These are phyloP conservation scores for Bradypodion ventrale DNA, from an alignment of 2,797 vertebrate genomes.

Conservation along the genomic window DNA sequence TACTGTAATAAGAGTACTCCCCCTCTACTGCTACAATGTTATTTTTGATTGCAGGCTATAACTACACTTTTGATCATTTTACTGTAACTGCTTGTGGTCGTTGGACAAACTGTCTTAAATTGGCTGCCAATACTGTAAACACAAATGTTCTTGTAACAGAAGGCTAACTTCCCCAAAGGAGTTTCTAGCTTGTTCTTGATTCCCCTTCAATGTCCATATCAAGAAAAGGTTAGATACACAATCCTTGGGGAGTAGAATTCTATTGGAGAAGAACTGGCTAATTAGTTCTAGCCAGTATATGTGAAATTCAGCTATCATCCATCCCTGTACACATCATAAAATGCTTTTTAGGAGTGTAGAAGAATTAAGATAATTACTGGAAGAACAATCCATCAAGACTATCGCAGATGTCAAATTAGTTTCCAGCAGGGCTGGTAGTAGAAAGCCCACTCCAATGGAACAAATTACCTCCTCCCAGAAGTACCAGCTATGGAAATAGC, in stretches of 20 bases:
- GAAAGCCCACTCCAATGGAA: too few species aligned
- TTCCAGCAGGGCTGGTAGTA: not conserved
- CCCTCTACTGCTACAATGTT: not conserved
- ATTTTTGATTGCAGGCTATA: conserved; percentile 12
- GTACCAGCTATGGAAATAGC: not conserved
- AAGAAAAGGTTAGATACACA: not conserved
- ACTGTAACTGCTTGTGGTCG: not conserved
- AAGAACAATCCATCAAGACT: not conserved
- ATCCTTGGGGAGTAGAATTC: not conserved
- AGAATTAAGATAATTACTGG: not conserved
- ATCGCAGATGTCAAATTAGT: not conserved
- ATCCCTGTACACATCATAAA: not conserved
- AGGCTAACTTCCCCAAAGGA: not conserved
- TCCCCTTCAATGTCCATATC: not conserved
- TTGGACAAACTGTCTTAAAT: not conserved
- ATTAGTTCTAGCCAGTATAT: not conserved
- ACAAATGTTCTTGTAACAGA: not conserved
- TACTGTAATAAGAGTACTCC: not conserved
- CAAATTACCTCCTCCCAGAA: not conserved
- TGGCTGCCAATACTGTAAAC: not conserved
- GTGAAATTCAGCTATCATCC: not conserved
- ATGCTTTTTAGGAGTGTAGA: too few species aligned
- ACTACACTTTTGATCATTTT: not conserved
- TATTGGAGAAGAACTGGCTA: not conserved
- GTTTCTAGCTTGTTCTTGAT: not conserved